Conservation (phyloP, 1,140 invertebrate species). For the Colletes latitarsis region DNA sequence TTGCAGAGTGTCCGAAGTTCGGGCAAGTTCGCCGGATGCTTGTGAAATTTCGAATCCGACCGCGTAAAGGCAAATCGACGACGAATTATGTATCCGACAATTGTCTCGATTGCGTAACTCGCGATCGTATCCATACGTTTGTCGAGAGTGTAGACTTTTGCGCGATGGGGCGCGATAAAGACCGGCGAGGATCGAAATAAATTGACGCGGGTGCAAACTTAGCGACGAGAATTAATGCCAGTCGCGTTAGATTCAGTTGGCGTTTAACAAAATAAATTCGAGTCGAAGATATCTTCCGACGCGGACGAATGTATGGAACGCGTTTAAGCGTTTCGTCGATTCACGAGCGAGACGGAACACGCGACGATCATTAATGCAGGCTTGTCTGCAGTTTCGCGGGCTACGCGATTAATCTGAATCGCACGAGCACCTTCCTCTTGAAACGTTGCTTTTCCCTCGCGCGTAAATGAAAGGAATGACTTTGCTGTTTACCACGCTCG, state of each 20-base stretch:
- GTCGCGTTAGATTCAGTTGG: neutral
- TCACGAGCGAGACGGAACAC: neutral
- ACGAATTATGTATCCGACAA: no score
- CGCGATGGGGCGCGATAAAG: neutral
- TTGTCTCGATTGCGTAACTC: neutral
- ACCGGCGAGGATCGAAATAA: neutral
- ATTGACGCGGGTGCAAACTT: neutral
- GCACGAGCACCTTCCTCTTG: neutral
- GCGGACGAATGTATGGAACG: no score
- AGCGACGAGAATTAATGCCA: neutral
- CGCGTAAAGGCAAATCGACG: no score
- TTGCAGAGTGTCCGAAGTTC: no score
- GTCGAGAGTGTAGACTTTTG: no score
- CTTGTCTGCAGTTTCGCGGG: neutral
- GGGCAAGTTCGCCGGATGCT: no score
- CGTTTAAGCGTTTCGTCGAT: neutral
- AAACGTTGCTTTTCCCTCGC: conserved; percentile 3
- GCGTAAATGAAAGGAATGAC: conserved; percentile 19
- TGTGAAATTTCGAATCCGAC: no score
- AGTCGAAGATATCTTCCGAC: neutral
- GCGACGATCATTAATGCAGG: neutral
- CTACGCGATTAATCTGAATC: conserved; percentile 17
- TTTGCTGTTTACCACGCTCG: conserved; percentile 25
- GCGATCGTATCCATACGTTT: neutral
- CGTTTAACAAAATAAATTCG: neutral